A percentile compares a stretch with the other conserved stretches of the same genome.
Evolutionary conservation across 1,140 invertebrate species (phyloP).

Genomic region (Parasteatoda tepidariorum): DNA sequence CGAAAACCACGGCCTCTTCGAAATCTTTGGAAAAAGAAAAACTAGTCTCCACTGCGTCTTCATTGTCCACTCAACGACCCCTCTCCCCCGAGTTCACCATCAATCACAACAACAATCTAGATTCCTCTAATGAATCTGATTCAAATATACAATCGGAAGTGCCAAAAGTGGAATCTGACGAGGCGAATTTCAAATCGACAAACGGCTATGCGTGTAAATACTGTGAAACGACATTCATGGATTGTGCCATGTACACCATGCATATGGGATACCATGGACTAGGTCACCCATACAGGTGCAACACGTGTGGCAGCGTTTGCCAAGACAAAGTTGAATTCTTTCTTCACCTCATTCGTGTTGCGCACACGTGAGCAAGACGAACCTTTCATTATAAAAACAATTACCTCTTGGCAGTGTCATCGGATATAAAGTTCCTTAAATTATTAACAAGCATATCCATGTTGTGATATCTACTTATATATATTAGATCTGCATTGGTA

Average conservation of each 20-base stretch:
- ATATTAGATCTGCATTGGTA: too few relatives aligned
- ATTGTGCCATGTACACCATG: slow-evolving; percentile 90
- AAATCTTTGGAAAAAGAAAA: neutral
- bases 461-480: too few relatives aligned
- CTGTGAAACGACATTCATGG: slow-evolving; percentile 91
- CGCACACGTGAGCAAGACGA: slow-evolving; percentile 74
- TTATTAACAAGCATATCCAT: too few relatives aligned
- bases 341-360: slow-evolving; percentile 86
- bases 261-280: slow-evolving; percentile 97
- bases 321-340: slow-evolving; percentile 89
- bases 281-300: slow-evolving; percentile 92
- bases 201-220: slow-evolving; percentile 79
- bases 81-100: neutral
- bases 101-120: too few relatives aligned
- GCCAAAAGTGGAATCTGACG: neutral
- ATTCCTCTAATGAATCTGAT: slow-evolving; percentile 9
- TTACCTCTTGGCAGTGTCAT: too few relatives aligned
- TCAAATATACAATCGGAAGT: neutral
- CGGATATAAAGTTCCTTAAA: too few relatives aligned
- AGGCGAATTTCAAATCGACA: slow-evolving; percentile 59
- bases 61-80: neutral
- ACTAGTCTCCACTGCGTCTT: neutral
- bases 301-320: slow-evolving; percentile 89
- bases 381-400: too few relatives aligned
- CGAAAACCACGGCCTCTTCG: neutral